These are phyloP conservation scores for Perizoma affinitatum DNA, from an alignment of 2,888 invertebrate species.

Conservation along the genomic window DNA sequence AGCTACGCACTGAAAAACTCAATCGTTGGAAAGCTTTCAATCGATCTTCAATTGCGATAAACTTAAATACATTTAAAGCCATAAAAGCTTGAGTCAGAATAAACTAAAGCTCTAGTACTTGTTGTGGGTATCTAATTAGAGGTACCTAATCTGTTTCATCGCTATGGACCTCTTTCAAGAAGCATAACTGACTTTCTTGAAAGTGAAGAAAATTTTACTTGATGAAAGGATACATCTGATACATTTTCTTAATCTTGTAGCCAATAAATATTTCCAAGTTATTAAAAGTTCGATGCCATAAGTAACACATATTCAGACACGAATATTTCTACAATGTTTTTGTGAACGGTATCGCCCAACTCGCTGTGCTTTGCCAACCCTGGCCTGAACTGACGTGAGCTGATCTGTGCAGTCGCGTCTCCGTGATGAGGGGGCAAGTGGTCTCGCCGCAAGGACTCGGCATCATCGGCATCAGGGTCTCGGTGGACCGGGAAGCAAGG, in stretches of 20 bases:
- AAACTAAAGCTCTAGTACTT: not conserved
- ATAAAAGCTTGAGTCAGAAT: not conserved
- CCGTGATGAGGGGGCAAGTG: conserved; percentile 99
- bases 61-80: conserved; percentile 4
- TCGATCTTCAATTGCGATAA: conserved; percentile 15
- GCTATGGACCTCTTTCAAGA: not conserved
- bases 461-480: conserved; percentile 98
- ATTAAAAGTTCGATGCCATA: too few species aligned
- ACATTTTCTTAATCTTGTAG: not conserved
- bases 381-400: conserved; percentile 61
- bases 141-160: not conserved
- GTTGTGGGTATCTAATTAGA: too few species aligned
- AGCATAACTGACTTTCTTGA: not conserved
- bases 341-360: conserved; percentile 56
- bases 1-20: conserved; percentile 5
- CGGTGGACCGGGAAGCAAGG: conserved; percentile 95
- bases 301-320: too few species aligned
- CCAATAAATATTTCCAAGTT: too few species aligned
- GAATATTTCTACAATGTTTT: not conserved
- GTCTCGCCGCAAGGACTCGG: conserved; percentile 97
- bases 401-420: conserved; percentile 94
- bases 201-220: not conserved
- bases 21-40: conserved; percentile 12
- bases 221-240: not conserved
- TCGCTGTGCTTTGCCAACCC: conserved; percentile 51